Evolutionary conservation across 2,888 invertebrate species (phyloP).

Genomic region (Caenorhabditis afra): DNA sequence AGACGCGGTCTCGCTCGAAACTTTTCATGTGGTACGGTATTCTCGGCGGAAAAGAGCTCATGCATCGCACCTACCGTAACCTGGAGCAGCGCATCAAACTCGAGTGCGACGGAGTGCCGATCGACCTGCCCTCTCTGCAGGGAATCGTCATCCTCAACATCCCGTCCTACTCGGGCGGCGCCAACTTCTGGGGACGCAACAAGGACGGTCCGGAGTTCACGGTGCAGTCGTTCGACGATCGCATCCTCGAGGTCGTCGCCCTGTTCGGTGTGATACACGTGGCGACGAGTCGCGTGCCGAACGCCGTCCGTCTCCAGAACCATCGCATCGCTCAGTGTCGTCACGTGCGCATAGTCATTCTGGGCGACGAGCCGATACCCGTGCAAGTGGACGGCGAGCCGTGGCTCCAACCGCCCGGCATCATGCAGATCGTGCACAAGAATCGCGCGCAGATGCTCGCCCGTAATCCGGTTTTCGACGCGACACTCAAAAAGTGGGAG

Average conservation of each 20-base stretch:
- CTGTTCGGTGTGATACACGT: slow-evolving; percentile 98
- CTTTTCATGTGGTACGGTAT: slow-evolving; percentile 94
- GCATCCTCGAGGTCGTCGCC: slow-evolving; percentile 95
- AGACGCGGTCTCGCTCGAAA: slow-evolving; percentile 87
- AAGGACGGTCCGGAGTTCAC: slow-evolving; percentile 85
- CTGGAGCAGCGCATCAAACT: slow-evolving; percentile 91
- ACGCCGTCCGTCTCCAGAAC: slow-evolving; percentile 93
- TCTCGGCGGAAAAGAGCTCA: slow-evolving; percentile 82
- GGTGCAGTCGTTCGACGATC: slow-evolving; percentile 95
- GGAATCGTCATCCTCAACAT: slow-evolving; percentile 96
- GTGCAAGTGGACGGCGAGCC: slow-evolving; percentile 98
- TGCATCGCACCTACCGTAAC: slow-evolving; percentile 94
- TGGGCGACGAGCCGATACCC: slow-evolving; percentile 91
- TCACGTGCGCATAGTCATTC: slow-evolving; percentile 94
- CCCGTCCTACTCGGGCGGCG: slow-evolving; percentile 97
- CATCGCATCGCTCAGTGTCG: slow-evolving; percentile 87
- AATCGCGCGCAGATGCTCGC: slow-evolving; percentile 97
- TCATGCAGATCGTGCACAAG: slow-evolving; percentile 95
- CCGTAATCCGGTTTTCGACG: slow-evolving; percentile 91
- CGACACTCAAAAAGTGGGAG: slow-evolving; percentile 91
- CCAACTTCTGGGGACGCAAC: slow-evolving; percentile 93
- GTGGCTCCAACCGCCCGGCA: slow-evolving; percentile 97
- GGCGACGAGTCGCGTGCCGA: slow-evolving; percentile 88
- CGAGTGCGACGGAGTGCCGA: slow-evolving; percentile 95
- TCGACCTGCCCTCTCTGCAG: slow-evolving; percentile 94